Percentiles rank a stretch among this genome's conserved stretches.
Evolutionary conservation across 2,113 vertebrate genomes (phyloP).

Genomic region (Triplophysa dalaica): DNA sequence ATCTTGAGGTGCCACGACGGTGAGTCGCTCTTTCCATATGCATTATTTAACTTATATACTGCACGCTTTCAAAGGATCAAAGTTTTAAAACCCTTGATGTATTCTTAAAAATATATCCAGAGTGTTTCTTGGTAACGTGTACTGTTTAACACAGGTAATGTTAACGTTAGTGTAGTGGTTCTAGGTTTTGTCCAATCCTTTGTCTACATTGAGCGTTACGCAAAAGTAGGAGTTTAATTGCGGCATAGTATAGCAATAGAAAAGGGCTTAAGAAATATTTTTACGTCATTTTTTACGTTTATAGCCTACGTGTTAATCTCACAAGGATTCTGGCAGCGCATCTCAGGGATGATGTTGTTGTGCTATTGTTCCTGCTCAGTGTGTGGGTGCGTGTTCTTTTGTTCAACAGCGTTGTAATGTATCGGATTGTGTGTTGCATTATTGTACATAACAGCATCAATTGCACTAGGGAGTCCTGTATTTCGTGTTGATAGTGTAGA

Average conservation of each 20-base stretch:
- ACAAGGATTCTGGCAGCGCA: neutral
- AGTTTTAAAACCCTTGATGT: neutral
- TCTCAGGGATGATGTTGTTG: neutral
- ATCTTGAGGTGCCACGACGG: neutral
- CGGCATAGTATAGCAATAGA: neutral
- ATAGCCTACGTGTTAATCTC: too few species aligned
- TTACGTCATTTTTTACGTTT: neutral
- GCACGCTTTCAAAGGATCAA: neutral
- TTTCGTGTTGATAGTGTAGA: neutral
- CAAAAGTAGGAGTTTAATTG: neutral
- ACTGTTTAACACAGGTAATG: neutral
- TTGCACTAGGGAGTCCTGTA: neutral
- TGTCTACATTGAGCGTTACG: neutral
- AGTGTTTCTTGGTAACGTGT: neutral
- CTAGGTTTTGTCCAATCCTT: neutral
- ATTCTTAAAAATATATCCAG: neutral
- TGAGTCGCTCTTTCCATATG: neutral
- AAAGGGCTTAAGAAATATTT: neutral
- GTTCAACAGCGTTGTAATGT: slow-evolving; percentile 32
- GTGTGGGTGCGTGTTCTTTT: slow-evolving; percentile 46
- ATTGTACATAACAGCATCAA: neutral
- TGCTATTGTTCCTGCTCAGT: slow-evolving; percentile 14
- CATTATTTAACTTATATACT: neutral
- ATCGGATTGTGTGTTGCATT: slow-evolving; percentile 25
- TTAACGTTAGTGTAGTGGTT: neutral